phyloP scores from a whole-genome alignment of 2,888 invertebrate genomes.

The Conops quadrifasciatus region DNA sequence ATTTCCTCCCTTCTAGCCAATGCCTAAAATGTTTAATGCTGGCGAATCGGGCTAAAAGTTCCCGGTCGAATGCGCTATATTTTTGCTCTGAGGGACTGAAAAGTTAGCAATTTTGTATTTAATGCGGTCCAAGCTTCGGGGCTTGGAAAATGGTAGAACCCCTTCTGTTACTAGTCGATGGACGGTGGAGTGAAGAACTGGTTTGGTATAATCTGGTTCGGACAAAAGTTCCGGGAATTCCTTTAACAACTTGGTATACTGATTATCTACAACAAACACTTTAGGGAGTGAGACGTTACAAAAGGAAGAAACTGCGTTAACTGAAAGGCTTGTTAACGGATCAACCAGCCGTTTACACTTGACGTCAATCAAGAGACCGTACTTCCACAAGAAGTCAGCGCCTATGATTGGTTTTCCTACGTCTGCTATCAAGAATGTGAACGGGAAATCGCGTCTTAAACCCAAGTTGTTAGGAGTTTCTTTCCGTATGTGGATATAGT shows the following conservation, averaged over 20 bases:
- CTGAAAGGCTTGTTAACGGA: conserved; percentile 16
- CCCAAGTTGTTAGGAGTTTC: background rate
- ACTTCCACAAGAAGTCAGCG: conserved; percentile 29
- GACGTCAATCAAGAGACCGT: conserved; percentile 22
- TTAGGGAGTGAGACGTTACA: conserved; percentile 16
- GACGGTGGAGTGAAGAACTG: conserved; percentile 20
- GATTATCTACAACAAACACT: conserved; percentile 13
- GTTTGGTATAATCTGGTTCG: conserved; percentile 18
- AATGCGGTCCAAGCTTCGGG: background rate
- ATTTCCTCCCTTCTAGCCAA: too few species aligned
- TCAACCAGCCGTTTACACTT: conserved; percentile 9
- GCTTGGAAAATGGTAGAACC: conserved; percentile 22
- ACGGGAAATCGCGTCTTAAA: background rate
- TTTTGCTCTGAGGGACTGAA: too few species aligned
- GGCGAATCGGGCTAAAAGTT: too few species aligned
- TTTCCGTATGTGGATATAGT: conserved; percentile 12
- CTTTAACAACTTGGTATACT: conserved; percentile 17
- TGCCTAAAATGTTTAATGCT: too few species aligned
- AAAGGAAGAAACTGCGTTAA: background rate
- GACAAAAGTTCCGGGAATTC: conserved; percentile 1
- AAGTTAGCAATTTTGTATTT: background rate
- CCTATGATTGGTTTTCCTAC: conserved; percentile 28
- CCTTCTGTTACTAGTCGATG: conserved; percentile 18
- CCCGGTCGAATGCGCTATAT: too few species aligned
- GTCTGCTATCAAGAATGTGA: conserved; percentile 26